Evolutionary conservation across 30 jellyfish, hydroid and myxozoan genomes (phyloP), one percentile per base, ranked within the genome.

Genomic region (Turritopsis dohrnii): DNA sequence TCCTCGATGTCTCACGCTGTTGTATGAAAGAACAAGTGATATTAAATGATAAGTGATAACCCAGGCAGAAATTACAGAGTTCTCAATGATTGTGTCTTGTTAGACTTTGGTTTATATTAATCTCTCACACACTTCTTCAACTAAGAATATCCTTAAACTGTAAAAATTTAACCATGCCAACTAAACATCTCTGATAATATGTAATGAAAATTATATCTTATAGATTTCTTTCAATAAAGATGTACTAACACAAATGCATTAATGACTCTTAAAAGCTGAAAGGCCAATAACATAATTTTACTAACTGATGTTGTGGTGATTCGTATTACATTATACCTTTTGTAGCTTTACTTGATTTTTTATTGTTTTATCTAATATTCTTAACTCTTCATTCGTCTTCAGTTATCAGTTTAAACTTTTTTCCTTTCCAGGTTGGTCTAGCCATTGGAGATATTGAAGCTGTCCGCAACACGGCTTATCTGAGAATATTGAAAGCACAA

Each of bases 401-500:
- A n/a, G n/a, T n/a, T 60, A 23, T 69, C 28, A 1, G 16, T 69
- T 69, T 8, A 69, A 69, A 1, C 9, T 69, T 69, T 9, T 9
- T 69, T 7, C 19, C 30, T 69, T 23, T 79, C 81, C 0, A 92
- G 98, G 98, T 92, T 77, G 98, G 98, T 92, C 76, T 93, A 73
- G 98, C 98, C 27, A 95, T 88, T 73, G 98, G 98, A 29, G 96
- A 93, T 74, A 93, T 93, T 24, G 98, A 87, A 84, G 94, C 95
- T 17, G 96, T 93, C 4, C 86, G 98, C 24, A 93, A 93, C 80
- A 82, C 96, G 30, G 98, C 98, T 26, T 93, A 93, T 75, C 77
- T 89, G 21, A 90, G 96, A 25, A 93, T 93, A 21, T 53, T 93
- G 89, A 77, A 88, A 73, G 96, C 94, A 22, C 98, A 93, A 85